phyloP scores from a whole-genome alignment of 2,113 vertebrate species.

The Zapornia atra region DNA sequence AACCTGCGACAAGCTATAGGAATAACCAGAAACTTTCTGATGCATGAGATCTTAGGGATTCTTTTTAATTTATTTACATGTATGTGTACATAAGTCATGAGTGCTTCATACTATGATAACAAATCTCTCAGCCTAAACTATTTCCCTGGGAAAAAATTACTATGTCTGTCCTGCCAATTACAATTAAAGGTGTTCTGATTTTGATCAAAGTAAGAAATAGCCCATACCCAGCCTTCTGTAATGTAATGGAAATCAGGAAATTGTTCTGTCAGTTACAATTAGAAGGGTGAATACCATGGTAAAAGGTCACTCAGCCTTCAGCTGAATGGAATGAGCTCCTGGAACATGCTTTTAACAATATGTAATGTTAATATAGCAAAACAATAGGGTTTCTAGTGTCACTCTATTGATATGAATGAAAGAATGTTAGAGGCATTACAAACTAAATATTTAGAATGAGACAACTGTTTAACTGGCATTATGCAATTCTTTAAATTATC shows the following conservation, averaged over 20 bases:
- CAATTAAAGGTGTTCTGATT: neutral
- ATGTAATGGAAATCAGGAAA: neutral
- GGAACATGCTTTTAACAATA: neutral
- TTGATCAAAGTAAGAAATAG: neutral
- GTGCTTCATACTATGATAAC: neutral
- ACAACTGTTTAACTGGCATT: neutral
- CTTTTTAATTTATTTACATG: neutral
- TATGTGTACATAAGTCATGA: fast-evolving
- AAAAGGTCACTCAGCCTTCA: neutral
- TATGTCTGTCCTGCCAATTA: neutral
- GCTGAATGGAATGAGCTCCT: neutral
- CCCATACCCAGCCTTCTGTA: neutral
- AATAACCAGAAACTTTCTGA: neutral
- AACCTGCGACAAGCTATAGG: neutral
- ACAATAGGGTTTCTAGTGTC: neutral
- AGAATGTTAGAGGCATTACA: neutral
- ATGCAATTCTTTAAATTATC: neutral
- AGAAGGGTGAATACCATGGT: neutral
- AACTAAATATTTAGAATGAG: neutral
- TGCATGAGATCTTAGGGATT: neutral
- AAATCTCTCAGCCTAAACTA: neutral
- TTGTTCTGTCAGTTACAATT: neutral
- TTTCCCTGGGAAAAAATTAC: neutral
- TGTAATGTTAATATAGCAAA: neutral
- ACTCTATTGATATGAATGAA: neutral